Evolutionary conservation across 2,113 vertebrate species (phyloP).

Genomic region (Heterotis niloticus): DNA sequence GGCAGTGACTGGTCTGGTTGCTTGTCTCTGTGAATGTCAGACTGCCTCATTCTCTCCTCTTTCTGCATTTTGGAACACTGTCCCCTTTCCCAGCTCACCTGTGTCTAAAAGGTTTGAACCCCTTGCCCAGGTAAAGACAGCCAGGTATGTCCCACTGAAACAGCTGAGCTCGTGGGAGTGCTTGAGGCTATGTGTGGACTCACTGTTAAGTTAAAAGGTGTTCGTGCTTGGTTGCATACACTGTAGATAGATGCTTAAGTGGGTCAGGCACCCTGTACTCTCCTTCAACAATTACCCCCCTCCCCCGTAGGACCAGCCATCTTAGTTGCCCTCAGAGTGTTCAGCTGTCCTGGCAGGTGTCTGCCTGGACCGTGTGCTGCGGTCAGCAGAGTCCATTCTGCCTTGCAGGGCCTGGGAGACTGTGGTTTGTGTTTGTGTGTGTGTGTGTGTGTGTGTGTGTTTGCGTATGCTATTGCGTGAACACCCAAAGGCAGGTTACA

Average conservation of each 20-base stretch:
- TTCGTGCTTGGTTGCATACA: too few relatives aligned
- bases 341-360: not conserved
- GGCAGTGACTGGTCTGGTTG: too few relatives aligned
- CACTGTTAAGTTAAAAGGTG: not conserved
- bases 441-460: conserved; percentile 16
- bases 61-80: not conserved
- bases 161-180: too few relatives aligned
- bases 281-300: not conserved
- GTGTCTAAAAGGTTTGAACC: too few relatives aligned
- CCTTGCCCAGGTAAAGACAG: too few relatives aligned
- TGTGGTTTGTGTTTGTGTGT: not conserved
- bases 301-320: not conserved
- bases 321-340: not conserved
- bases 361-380: not conserved
- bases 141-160: too few relatives aligned
- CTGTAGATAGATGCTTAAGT: not conserved
- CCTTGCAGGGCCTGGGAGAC: not conserved
- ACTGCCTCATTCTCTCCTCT: not conserved
- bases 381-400: not conserved
- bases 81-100: not conserved
- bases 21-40: too few relatives aligned
- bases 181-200: too few relatives aligned
- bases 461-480: not conserved
- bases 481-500: not conserved
- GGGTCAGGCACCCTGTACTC: not conserved